Conservation (phyloP, 2,888 invertebrate genomes). For the Macrosoma leucophasiata region DNA sequence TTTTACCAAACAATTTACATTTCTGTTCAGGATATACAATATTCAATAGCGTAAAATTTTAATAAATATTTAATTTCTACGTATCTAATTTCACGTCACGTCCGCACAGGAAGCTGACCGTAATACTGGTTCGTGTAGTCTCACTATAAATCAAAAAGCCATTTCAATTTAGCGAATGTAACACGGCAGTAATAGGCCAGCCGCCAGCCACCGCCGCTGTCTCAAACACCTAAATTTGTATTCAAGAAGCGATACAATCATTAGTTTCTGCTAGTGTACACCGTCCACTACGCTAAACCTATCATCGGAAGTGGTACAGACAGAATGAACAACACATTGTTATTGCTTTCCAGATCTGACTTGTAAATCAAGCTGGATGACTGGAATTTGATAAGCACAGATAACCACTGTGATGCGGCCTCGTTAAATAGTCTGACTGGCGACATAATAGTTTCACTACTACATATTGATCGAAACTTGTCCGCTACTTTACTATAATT, state of each 20-base stretch:
- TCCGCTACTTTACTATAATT: too few relatives aligned
- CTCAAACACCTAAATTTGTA: constrained; percentile 70
- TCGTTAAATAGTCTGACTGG: constrained; percentile 32
- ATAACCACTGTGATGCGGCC: constrained; percentile 38
- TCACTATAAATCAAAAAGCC: constrained; percentile 67
- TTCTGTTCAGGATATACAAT: too few relatives aligned
- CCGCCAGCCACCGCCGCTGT: constrained; percentile 41
- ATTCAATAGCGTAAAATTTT: not conserved
- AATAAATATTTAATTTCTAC: constrained; percentile 1
- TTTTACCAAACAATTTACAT: too few relatives aligned
- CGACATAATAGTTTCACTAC: too few relatives aligned
- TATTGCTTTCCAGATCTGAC: constrained; percentile 54
- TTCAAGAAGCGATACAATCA: constrained; percentile 69
- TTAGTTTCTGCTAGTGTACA: constrained; percentile 72
- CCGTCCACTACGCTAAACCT: constrained; percentile 57
- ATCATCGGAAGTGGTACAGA: constrained; percentile 45
- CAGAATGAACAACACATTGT: constrained; percentile 58
- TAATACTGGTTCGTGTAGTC: constrained; percentile 62
- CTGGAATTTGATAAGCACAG: constrained; percentile 44
- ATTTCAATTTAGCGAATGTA: constrained; percentile 67
- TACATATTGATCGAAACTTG: too few relatives aligned
- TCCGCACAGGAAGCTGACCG: constrained; percentile 52
- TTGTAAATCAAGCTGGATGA: constrained; percentile 43
- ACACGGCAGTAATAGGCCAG: constrained; percentile 55
- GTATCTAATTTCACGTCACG: constrained; percentile 56